Percentiles rank a stretch among this genome's conserved stretches.
These are phyloP conservation scores for Lasiurus borealis DNA, from an alignment of 2,113 vertebrate species.

Conservation along the genomic window DNA sequence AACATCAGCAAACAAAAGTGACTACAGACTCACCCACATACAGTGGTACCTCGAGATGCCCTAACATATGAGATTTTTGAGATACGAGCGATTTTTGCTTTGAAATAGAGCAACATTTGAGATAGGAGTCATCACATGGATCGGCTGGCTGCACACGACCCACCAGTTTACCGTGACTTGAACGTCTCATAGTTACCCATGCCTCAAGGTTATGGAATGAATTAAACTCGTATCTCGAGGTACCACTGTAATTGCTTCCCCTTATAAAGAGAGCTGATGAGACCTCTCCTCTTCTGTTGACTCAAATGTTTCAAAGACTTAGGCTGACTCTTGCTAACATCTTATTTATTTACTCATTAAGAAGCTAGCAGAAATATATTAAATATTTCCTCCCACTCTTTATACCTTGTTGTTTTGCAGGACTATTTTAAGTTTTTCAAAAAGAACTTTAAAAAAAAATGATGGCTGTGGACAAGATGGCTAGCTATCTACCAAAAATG, in stretches of 20 bases:
- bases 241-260: not conserved
- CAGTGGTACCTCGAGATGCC: no score
- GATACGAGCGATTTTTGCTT: no score
- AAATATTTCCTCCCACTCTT: not conserved
- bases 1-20: not conserved
- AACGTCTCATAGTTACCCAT: no score
- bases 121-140: no score
- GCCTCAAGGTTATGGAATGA: no score
- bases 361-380: not conserved
- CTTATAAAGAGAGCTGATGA: not conserved
- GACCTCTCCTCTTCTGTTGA: not conserved
- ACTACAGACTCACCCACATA: not conserved
- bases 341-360: not conserved
- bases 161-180: no score
- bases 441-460: not conserved
- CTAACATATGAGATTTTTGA: no score
- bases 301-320: not conserved
- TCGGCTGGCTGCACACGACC: no score
- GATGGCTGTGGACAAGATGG: not conserved
- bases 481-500: not conserved
- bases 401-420: not conserved
- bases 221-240: no score
- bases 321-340: not conserved
- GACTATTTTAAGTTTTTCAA: not conserved
- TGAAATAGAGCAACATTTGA: no score